Evolutionary conservation across 2,797 vertebrate species (phyloP).

Genomic region (Prunella strophiata): DNA sequence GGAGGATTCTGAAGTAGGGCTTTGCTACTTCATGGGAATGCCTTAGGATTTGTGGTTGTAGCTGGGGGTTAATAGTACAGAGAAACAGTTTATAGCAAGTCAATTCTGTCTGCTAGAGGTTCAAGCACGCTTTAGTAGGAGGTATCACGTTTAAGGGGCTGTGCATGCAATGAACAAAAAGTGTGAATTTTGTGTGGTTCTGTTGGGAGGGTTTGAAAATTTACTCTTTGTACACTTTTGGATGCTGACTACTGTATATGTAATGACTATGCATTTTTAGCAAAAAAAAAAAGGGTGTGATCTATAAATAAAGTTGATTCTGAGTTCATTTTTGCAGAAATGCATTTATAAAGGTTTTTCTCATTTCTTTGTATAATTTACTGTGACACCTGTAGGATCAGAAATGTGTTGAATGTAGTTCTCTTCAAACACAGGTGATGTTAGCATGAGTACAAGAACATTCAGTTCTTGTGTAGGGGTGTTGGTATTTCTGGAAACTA

Average conservation of each 20-base stretch:
- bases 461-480: not conserved
- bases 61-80: not conserved
- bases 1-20: constrained; percentile 14
- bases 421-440: not conserved
- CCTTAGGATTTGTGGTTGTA: constrained; percentile 24
- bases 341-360: constrained; percentile 20
- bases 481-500: not conserved
- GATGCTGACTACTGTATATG: constrained; percentile 73
- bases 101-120: constrained; percentile 49
- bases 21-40: not conserved
- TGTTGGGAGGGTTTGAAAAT: constrained; percentile 61
- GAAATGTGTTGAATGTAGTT: not conserved
- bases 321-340: constrained; percentile 66
- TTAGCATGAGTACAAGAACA: not conserved
- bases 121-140: constrained; percentile 44
- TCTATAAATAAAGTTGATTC: constrained; percentile 78
- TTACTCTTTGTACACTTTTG: constrained; percentile 64
- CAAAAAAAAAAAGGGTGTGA: constrained; percentile 45
- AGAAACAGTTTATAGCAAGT: constrained; percentile 24
- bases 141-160: constrained; percentile 37
- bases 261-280: constrained; percentile 78
- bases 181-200: constrained; percentile 53
- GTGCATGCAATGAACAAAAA: constrained; percentile 73
- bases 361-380: not conserved
- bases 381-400: not conserved